Evolutionary conservation across 2,888 invertebrate genomes (phyloP).

Genomic region (Scotopteryx bipunctaria): DNA sequence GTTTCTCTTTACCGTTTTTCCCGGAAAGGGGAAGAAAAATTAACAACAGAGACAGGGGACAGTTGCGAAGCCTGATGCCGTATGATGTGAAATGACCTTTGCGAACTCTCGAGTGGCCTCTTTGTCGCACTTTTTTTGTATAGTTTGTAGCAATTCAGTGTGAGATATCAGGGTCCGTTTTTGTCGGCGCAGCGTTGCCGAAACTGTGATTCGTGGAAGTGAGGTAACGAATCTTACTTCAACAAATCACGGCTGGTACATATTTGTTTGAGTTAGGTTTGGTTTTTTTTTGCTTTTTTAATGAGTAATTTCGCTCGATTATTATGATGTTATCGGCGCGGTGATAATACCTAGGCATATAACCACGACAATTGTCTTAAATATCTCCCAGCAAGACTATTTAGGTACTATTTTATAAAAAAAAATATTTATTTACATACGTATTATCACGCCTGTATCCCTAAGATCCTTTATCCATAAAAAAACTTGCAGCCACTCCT

Average conservation of each 20-base stretch:
- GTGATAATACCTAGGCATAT: too few relatives aligned
- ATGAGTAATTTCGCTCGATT: too few relatives aligned
- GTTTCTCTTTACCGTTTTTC: conserved; percentile 81
- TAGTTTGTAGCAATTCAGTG: conserved; percentile 40
- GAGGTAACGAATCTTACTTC: too few relatives aligned
- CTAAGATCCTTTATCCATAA: too few relatives aligned
- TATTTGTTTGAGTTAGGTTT: conserved; percentile 9
- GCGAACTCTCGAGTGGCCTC: conserved; percentile 43
- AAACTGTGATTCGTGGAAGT: conserved; percentile 32
- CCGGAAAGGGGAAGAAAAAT: conserved; percentile 76
- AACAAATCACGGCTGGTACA: too few relatives aligned
- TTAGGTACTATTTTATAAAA: too few relatives aligned
- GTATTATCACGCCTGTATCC: too few relatives aligned
- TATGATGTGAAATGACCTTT: conserved; percentile 63
- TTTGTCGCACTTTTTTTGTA: conserved; percentile 42
- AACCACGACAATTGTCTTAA: too few relatives aligned
- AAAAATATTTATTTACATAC: too few relatives aligned
- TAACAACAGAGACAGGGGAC: conserved; percentile 73
- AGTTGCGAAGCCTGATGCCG: conserved; percentile 54
- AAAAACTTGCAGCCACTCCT: too few relatives aligned
- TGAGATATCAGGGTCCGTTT: conserved; percentile 34
- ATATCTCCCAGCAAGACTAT: too few relatives aligned
- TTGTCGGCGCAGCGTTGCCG: conserved; percentile 25
- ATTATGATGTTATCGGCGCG: too few relatives aligned
- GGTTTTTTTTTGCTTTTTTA: conserved; percentile 6